Evolutionary conservation across 2,113 vertebrate species (phyloP).

Genomic region (Gila orcuttii): DNA sequence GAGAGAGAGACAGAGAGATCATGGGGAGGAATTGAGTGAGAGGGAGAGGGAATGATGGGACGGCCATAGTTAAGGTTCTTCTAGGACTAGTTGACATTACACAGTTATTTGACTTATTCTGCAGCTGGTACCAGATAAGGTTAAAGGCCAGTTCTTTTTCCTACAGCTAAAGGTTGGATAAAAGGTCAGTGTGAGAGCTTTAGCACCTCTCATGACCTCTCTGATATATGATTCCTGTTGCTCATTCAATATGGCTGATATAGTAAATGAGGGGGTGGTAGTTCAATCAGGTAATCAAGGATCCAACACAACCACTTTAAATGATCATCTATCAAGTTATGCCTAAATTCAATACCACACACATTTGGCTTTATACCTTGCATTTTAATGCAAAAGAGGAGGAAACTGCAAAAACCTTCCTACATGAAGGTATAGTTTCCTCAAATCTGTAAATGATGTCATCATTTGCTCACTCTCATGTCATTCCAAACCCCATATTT

Average conservation of each 20-base stretch:
- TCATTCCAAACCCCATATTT: neutral
- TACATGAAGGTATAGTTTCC: neutral
- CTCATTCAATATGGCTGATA: slow-evolving; percentile 29
- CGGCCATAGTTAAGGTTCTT: slow-evolving; percentile 14
- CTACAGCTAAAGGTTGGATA: slow-evolving; percentile 46
- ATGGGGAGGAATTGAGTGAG: neutral
- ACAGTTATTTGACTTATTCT: slow-evolving; percentile 45
- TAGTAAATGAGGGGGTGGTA: slow-evolving; percentile 5
- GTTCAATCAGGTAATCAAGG: slow-evolving; percentile 29
- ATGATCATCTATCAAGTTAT: slow-evolving; percentile 21
- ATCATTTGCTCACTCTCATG: neutral
- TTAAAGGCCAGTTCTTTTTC: slow-evolving; percentile 41
- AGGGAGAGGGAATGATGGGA: slow-evolving; percentile 1
- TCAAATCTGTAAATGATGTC: neutral
- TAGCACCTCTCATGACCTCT: slow-evolving; percentile 32
- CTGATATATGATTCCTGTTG: slow-evolving; percentile 36
- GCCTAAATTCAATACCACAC: neutral
- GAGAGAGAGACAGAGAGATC: slow-evolving; percentile 38
- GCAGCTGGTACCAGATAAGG: slow-evolving; percentile 46
- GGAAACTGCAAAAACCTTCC: neutral
- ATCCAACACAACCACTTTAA: slow-evolving; percentile 25
- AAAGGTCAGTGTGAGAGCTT: slow-evolving; percentile 46
- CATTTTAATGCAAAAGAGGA: slow-evolving; percentile 17
- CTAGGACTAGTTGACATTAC: slow-evolving; percentile 46
- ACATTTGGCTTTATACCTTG: slow-evolving; percentile 1